A percentile compares a stretch with the other conserved stretches of the same genome.
phyloP scores from a whole-genome alignment of 2,888 invertebrate species.

The Papilio elwesi region DNA sequence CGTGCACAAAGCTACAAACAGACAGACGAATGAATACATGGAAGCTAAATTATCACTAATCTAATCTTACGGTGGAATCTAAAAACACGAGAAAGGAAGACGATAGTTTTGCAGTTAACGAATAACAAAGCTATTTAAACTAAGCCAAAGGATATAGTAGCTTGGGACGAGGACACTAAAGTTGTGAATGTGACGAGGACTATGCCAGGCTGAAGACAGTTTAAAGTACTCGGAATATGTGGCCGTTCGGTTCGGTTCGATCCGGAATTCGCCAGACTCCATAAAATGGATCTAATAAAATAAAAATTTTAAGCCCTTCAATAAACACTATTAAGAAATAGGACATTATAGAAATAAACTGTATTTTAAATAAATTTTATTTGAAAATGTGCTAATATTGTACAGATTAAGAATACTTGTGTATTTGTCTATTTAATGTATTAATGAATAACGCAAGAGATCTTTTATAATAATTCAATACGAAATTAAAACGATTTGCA shows the following conservation, averaged over 20 bases:
- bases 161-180: conserved; percentile 45
- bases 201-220: conserved; percentile 11
- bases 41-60: background rate
- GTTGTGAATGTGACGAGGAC: conserved; percentile 27
- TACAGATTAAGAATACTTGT: too few relatives aligned
- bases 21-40: background rate
- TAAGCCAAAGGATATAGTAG: conserved; percentile 48
- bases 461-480: too few relatives aligned
- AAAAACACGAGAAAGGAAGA: conserved; percentile 63
- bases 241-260: conserved; percentile 32
- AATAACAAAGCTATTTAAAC: conserved; percentile 55
- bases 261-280: conserved; percentile 27
- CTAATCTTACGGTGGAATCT: conserved; percentile 24
- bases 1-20: background rate
- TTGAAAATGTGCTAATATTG: background rate
- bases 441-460: too few relatives aligned
- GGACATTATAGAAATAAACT: background rate
- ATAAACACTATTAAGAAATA: background rate
- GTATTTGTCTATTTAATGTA: too few relatives aligned
- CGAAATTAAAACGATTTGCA: too few relatives aligned
- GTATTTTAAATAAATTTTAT: background rate
- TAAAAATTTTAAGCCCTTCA: background rate
- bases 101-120: conserved; percentile 58
- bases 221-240: conserved; percentile 17
- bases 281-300: background rate